Evolutionary conservation across 2,888 invertebrate species (phyloP).

Genomic region (Danaus chrysippus): DNA sequence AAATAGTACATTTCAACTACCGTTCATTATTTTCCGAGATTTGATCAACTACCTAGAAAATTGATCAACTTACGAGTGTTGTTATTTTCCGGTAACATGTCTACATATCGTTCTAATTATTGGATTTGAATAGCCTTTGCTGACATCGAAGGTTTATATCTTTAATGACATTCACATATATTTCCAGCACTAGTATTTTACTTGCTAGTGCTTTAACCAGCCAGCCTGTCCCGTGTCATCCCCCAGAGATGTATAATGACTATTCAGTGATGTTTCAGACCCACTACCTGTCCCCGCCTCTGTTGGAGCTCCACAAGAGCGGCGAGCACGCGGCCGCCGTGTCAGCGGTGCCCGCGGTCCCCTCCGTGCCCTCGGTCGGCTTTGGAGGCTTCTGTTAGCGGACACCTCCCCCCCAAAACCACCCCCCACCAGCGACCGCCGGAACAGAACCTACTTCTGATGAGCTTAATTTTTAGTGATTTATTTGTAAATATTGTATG

Average conservation of each 20-base stretch:
- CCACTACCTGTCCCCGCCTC: constrained; percentile 68
- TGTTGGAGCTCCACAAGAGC: constrained; percentile 71
- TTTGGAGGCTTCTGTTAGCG: constrained; percentile 75
- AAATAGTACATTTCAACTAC: too few relatives aligned
- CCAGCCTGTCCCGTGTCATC: background rate
- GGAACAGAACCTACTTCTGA: constrained; percentile 61
- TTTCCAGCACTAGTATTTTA: background rate
- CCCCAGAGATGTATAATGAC: constrained; percentile 9
- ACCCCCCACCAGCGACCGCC: constrained; percentile 38
- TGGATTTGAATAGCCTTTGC: too few relatives aligned
- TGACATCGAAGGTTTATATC: too few relatives aligned
- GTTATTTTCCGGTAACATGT: too few relatives aligned
- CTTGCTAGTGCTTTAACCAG: too few relatives aligned
- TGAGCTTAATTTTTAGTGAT: constrained; percentile 70
- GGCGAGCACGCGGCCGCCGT: constrained; percentile 53
- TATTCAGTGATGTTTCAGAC: constrained; percentile 39
- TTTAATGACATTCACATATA: too few relatives aligned
- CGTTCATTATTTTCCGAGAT: too few relatives aligned
- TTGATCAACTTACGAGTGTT: too few relatives aligned
- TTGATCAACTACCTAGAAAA: too few relatives aligned
- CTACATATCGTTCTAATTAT: too few relatives aligned
- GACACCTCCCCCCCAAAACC: constrained; percentile 26
- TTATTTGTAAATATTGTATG: constrained; percentile 75
- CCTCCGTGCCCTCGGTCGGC: constrained; percentile 71
- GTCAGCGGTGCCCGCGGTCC: constrained; percentile 58